These are phyloP conservation scores for Lampris incognitus DNA, from an alignment of 2,113 vertebrate genomes.

Conservation along the genomic window DNA sequence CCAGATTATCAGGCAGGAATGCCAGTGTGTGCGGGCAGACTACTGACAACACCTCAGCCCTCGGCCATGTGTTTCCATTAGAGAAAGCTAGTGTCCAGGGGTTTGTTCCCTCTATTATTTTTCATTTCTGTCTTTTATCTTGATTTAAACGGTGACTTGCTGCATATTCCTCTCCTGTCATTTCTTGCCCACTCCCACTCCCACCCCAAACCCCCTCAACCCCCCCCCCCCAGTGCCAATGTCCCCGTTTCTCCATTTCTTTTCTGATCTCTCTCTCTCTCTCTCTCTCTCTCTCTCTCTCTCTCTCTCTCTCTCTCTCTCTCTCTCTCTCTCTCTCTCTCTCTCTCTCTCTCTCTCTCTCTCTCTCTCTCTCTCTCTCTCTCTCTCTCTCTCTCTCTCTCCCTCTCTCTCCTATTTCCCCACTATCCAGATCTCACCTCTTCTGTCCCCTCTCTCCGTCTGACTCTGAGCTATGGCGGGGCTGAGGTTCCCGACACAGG, in stretches of 20 bases:
- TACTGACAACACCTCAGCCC: conserved; percentile 97
- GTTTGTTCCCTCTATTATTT: conserved; percentile 95
- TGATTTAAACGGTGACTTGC: conserved; percentile 97
- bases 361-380: not conserved
- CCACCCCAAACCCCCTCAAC: not conserved
- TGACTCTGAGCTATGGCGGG: conserved; percentile 61
- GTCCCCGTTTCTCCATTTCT: not conserved
- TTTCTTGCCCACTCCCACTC: conserved; percentile 69
- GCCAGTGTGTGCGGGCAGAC: conserved; percentile 87
- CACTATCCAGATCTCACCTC: conserved; percentile 43
- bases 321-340: conserved; percentile 2
- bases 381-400: conserved; percentile 1
- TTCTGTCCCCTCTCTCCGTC: conserved; percentile 15
- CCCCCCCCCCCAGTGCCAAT: not conserved
- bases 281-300: not conserved
- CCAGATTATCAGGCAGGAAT: conserved; percentile 99
- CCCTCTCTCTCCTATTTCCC: conserved; percentile 20
- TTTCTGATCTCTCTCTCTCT: not conserved
- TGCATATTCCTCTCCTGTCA: conserved; percentile 96
- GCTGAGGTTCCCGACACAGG: conserved; percentile 69
- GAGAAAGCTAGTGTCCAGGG: conserved; percentile 90
- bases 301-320: conserved; percentile 18
- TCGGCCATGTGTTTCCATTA: conserved; percentile 99
- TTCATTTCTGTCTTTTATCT: conserved; percentile 98
- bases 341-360: not conserved